Evolutionary conservation across 2,113 vertebrate species (phyloP), one percentile per base, ranked within the genome.

Genomic region (Cisticola juncidis): DNA sequence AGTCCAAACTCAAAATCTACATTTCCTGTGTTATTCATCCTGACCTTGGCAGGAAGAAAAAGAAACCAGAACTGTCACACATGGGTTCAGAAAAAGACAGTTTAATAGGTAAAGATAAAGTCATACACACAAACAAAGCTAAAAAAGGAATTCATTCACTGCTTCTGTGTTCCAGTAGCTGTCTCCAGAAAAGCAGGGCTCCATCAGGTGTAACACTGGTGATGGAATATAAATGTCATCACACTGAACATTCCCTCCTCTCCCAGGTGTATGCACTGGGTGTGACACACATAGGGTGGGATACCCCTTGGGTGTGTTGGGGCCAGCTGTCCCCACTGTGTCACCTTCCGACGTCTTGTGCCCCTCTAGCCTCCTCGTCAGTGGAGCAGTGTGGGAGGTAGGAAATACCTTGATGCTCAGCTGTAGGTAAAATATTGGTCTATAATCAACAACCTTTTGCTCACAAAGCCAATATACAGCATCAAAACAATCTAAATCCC

Each of bases 171-270:
- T 28, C 38, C 36, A 66, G 56, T 18, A 62, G 38, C 16, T 56
- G 28, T 15, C 5, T 13, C 23, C 44, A 73, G 53, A 23, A 78
- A 20, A 81, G n/a, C 54, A 17, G 26, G 15, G 18, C 9, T 81
- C 36, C 23, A n/a, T n/a, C 29, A 12, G 0, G 2, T 5, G 1
- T 23, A 20, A 61, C 2, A 1, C 3, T 25, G 12, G 33, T 51
- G 47, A 16, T 78, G 35, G 38, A 65, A 65, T 24, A 25, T 11
- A 35, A 76, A 45, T 2, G 1, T 1, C 50, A 12, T 19, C 19
- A 22, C 36, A 45, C 3, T 4, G 3, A 48, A 28, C 0, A 0
- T 36, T 25, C 17, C 40, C 35, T 50, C 29, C 19, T 62, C 16
- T 22, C 9, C 4, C 36, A 51, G 33, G 6, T 33, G 31, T 72